Evolutionary conservation across 2,113 vertebrate species (phyloP), one percentile per base, ranked within the genome.

Genomic region (Festucalex cinctus): DNA sequence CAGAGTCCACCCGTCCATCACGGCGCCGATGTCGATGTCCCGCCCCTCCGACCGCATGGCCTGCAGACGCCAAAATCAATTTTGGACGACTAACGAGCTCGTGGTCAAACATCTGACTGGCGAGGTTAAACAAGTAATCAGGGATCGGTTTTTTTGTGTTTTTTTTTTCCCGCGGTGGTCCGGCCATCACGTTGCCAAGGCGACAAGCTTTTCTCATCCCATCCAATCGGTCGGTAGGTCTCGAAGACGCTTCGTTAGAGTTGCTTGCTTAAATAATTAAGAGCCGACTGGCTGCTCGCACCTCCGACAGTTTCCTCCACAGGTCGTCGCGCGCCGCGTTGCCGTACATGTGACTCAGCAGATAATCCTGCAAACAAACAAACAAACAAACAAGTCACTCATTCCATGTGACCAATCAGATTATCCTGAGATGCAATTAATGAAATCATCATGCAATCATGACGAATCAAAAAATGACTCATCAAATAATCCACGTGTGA

Each of bases 1-100:
- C 14, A 98, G 91, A 14, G 96, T 99, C 97, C 97, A 99, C 60
- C 94, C 92, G 88, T 98, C 95, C 97, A 99, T 99, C 73, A 99
- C 95, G 82, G 94, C 92, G 49, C 94, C 93, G 41, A 99, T 93
- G 85, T 98, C 94, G 72, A 98, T 94, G 83, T 93, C 93, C 85
- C 94, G 96, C 74, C 97, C 96, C 84, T 94, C 94, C 13, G 92
- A 94, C 79, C 84, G 94, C 91, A 98, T 92, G 78, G 95, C 95
- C 97, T 98, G 88, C 28, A 62, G 3, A 56, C 24, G 67, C 39
- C 1, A 58, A 24, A 37, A 43, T 22, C 32, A 69, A 48, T 41
- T 19, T n/a, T 14, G 1, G 9, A 20, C 28, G 28, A 17, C 32
- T 20, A 37, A 60, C 58, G 19, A 60, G 56, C 28, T 20, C 19